A percentile compares a stretch with the other conserved stretches of the same genome.
These are phyloP conservation scores for Oryctes rhinoceros DNA, from an alignment of 1,140 invertebrate genomes.

Conservation along the genomic window DNA sequence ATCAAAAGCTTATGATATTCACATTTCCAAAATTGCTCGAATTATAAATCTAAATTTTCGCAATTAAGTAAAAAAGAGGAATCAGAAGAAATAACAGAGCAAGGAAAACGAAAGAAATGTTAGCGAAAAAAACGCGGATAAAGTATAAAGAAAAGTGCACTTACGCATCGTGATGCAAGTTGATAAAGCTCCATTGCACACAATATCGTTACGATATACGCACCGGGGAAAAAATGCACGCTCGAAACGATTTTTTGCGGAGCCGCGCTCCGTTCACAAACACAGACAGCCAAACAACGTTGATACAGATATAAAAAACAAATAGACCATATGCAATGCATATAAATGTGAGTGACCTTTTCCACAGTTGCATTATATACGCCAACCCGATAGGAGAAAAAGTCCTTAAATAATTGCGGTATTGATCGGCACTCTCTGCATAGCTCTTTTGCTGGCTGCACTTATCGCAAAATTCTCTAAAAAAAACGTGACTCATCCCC, in stretches of 20 bases:
- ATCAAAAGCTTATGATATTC: no score
- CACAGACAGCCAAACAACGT: slow-evolving; percentile 53
- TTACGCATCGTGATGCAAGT: slow-evolving; percentile 23
- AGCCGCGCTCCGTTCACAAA: slow-evolving; percentile 47
- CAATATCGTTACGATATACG: not conserved
- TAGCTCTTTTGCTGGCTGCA: not conserved
- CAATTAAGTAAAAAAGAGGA: not conserved
- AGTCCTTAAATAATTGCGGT: slow-evolving; percentile 29
- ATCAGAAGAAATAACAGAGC: not conserved
- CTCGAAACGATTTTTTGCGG: slow-evolving; percentile 27
- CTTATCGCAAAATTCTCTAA: slow-evolving; percentile 38
- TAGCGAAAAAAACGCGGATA: not conserved
- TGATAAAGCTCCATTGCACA: not conserved
- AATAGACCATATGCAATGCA: slow-evolving; percentile 54
- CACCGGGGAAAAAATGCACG: not conserved
- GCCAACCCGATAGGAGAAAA: slow-evolving; percentile 33
- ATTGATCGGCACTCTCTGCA: not conserved
- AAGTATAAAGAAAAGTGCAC: slow-evolving; percentile 1
- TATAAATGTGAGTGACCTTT: slow-evolving; percentile 51
- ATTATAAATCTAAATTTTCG: no score
- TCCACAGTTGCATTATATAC: slow-evolving; percentile 41
- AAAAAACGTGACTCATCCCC: slow-evolving; percentile 17
- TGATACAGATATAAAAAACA: slow-evolving; percentile 55
- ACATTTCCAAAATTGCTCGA: no score
- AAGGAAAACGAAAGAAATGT: not conserved